These are phyloP conservation scores for Chalcis sispes DNA, from an alignment of 2,888 invertebrate genomes.

Conservation along the genomic window DNA sequence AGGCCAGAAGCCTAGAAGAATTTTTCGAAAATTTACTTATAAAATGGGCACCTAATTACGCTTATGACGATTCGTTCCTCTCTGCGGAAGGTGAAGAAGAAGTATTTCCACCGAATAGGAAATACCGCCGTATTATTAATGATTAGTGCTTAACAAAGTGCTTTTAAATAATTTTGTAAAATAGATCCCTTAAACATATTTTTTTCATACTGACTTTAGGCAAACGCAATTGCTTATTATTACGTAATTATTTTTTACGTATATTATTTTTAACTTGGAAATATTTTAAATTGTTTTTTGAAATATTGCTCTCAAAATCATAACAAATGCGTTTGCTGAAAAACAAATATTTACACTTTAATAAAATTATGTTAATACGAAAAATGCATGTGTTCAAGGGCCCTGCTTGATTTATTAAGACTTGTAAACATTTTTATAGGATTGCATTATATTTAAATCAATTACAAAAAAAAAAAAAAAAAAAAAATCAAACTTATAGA, in stretches of 20 bases:
- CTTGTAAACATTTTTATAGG: constrained; percentile 37
- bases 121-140: constrained; percentile 77
- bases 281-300: constrained; percentile 14
- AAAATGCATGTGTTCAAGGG: constrained; percentile 12
- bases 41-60: constrained; percentile 89
- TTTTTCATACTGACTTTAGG: constrained; percentile 32
- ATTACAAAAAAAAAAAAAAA: constrained; percentile 5
- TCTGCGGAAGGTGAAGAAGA: constrained; percentile 74
- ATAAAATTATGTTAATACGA: constrained; percentile 27
- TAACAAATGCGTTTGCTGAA: constrained; percentile 24
- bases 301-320: constrained; percentile 13
- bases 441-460: constrained; percentile 16
- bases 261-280: constrained; percentile 11
- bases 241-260: constrained; percentile 50
- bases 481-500: constrained; percentile 46
- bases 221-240: constrained; percentile 39
- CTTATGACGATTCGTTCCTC: constrained; percentile 78
- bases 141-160: constrained; percentile 67
- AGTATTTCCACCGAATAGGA: constrained; percentile 77
- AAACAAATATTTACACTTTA: constrained; percentile 28
- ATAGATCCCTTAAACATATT: constrained; percentile 44
- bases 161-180: constrained; percentile 39
- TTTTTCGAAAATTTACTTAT: constrained; percentile 89
- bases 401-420: constrained; percentile 23
- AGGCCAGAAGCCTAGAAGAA: constrained; percentile 89